Conservation (phyloP, 2,888 invertebrate genomes). For the Eupsilia transversa region DNA sequence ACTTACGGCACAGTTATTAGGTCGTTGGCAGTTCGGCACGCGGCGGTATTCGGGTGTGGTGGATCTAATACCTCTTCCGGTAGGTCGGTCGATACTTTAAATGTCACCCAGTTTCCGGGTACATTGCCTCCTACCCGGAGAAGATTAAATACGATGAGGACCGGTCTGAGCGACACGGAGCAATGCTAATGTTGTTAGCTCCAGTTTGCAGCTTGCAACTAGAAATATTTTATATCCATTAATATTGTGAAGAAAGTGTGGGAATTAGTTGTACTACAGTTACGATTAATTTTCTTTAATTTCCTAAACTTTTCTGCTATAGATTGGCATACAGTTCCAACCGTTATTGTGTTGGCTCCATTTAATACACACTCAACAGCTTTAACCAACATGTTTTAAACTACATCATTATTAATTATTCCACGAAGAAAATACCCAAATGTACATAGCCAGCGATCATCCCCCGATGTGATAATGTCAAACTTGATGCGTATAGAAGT, state of each 20-base stretch:
- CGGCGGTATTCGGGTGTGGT: conserved; percentile 66
- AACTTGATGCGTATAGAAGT: neutral
- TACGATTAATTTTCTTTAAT: neutral
- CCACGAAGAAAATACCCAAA: neutral
- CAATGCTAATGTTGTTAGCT: conserved; percentile 67
- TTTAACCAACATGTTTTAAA: neutral
- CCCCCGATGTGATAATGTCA: neutral
- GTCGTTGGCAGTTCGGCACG: conserved; percentile 58
- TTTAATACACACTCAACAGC: too few relatives aligned
- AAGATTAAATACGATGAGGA: conserved; percentile 75
- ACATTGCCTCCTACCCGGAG: conserved; percentile 67
- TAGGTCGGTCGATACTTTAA: conserved; percentile 81
- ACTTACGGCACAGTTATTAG: conserved; percentile 61
- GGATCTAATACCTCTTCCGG: conserved; percentile 74
- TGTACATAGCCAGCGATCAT: neutral
- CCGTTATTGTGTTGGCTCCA: neutral
- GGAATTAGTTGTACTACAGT: conserved; percentile 15
- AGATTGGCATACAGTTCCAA: neutral
- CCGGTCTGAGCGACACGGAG: conserved; percentile 69
- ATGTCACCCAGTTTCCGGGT: conserved; percentile 83
- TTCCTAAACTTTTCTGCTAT: neutral
- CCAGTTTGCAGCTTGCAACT: conserved; percentile 62
- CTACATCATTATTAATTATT: too few relatives aligned
- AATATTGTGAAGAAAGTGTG: conserved; percentile 40
- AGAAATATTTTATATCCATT: conserved; percentile 37